phyloP scores from a whole-genome alignment of 2,113 vertebrate species.

The Malurus elegans region DNA sequence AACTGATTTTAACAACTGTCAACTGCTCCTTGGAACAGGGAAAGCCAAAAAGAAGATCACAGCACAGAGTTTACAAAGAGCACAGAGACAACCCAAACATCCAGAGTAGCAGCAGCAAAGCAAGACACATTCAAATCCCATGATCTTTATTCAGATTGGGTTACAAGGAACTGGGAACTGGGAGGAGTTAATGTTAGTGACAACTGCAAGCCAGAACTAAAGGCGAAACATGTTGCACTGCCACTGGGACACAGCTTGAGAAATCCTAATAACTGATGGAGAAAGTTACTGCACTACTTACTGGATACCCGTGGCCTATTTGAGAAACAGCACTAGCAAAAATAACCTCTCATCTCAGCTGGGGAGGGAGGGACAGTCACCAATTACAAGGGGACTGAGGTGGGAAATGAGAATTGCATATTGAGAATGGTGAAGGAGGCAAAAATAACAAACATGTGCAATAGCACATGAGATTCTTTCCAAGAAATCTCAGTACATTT shows the following conservation, averaged over 20 bases:
- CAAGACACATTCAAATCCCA: constrained; percentile 37
- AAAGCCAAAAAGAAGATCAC: constrained; percentile 1
- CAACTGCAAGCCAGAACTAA: constrained; percentile 44
- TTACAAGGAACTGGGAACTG: constrained; percentile 47
- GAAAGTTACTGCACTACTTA: constrained; percentile 50
- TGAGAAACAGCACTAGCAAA: constrained; percentile 34
- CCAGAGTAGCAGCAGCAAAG: not conserved
- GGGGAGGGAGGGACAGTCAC: not conserved
- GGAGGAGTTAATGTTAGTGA: constrained; percentile 28
- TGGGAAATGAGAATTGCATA: not conserved
- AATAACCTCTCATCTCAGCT: constrained; percentile 37
- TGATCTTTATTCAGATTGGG: constrained; percentile 52
- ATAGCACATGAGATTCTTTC: not conserved
- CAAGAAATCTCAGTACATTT: not conserved
- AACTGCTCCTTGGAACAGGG: constrained; percentile 5
- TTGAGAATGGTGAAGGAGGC: not conserved
- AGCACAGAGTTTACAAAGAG: not conserved
- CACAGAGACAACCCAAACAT: not conserved
- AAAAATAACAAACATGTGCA: constrained; percentile 13
- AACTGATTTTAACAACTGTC: constrained; percentile 60
- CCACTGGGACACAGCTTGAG: not conserved
- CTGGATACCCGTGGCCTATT: constrained; percentile 24
- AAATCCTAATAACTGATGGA: constrained; percentile 10
- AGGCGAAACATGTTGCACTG: constrained; percentile 28
- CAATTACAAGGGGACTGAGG: constrained; percentile 11